These are phyloP conservation scores for Coryphaenoides rupestris DNA, from an alignment of 2,113 vertebrate species.

Conservation along the genomic window DNA sequence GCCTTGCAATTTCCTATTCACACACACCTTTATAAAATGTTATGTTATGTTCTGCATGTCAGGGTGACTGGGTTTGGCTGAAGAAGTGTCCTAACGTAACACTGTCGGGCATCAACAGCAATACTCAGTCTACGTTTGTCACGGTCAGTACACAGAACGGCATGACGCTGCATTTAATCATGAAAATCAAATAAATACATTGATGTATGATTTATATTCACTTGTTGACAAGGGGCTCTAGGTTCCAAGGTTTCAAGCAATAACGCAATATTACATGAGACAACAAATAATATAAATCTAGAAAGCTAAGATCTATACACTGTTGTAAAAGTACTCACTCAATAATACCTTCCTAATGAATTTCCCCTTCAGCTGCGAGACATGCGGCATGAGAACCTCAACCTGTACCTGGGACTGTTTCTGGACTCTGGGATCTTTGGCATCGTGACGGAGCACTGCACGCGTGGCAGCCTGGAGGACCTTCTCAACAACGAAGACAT, in stretches of 20 bases:
- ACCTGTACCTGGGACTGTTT: conserved; percentile 87
- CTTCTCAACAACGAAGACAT: conserved; percentile 85
- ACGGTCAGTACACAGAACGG: conserved; percentile 67
- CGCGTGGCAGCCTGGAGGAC: conserved; percentile 85
- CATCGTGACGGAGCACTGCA: conserved; percentile 86
- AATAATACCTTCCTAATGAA: not conserved
- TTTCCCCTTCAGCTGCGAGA: conserved; percentile 77
- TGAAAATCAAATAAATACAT: too few relatives aligned
- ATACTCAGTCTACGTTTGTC: conserved; percentile 76
- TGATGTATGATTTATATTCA: too few relatives aligned
- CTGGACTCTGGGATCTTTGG: conserved; percentile 79
- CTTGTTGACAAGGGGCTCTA: too few relatives aligned
- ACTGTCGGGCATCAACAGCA: conserved; percentile 61
- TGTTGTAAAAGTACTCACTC: not conserved
- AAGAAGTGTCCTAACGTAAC: conserved; percentile 80
- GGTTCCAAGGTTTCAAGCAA: too few relatives aligned
- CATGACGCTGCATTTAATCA: too few relatives aligned
- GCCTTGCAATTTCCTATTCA: too few relatives aligned
- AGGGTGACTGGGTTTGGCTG: conserved; percentile 95
- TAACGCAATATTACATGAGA: too few relatives aligned
- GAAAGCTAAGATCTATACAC: too few relatives aligned
- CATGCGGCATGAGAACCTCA: conserved; percentile 90
- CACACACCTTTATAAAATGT: too few relatives aligned
- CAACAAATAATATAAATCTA: too few relatives aligned
- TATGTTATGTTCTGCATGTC: conserved; percentile 18